phyloP scores from a whole-genome alignment of 2,888 invertebrate species.

The Himalopsyche anomala region DNA sequence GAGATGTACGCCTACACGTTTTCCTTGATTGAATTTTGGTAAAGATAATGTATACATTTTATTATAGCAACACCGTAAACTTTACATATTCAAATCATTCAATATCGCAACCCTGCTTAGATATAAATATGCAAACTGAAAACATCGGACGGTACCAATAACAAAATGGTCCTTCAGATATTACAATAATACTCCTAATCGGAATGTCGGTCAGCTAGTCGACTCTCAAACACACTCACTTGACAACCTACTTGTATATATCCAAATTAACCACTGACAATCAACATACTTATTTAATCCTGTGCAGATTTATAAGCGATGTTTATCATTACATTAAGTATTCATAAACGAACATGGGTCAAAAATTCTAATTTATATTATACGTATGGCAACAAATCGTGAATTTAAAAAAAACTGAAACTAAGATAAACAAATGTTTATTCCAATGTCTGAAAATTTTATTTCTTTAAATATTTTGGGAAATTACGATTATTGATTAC shows the following conservation, averaged over 20 bases:
- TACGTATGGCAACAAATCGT: no score
- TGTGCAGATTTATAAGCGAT: not conserved
- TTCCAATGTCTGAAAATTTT: not conserved
- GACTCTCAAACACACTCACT: not conserved
- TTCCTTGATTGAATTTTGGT: no score
- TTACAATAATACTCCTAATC: slow-evolving; percentile 29
- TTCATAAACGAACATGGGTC: no score
- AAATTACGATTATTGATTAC: not conserved
- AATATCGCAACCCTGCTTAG: not conserved
- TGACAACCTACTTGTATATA: no score
- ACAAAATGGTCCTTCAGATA: slow-evolving; percentile 19
- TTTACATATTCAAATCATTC: no score
- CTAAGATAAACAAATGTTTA: not conserved
- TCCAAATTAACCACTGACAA: no score
- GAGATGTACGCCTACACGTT: no score
- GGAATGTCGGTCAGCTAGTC: slow-evolving; percentile 24
- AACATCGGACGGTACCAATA: slow-evolving; percentile 36
- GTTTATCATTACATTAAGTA: not conserved
- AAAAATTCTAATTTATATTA: no score
- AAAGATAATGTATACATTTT: no score
- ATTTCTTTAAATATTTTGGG: not conserved
- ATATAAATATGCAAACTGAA: slow-evolving; percentile 23
- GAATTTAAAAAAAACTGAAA: not conserved
- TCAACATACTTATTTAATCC: not conserved
- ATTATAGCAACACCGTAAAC: no score